Base-by-base conservation (phyloP, 2,797 vertebrate genomes). In the Ctenochaetus hawaiiensis region DNA sequence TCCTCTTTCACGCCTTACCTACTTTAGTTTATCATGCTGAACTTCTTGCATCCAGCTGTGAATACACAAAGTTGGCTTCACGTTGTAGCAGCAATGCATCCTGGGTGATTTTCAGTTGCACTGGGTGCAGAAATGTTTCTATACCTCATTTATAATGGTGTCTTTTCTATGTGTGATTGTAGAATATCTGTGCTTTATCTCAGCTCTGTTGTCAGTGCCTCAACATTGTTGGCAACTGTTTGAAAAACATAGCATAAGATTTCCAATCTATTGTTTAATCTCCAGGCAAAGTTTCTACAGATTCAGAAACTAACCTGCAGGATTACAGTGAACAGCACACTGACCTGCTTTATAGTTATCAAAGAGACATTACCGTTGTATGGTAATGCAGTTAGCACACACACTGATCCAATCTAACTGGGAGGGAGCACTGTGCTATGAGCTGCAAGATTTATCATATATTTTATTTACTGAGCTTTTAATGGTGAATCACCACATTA, bases 31-130 rank as follows among this genome's bases (percentile, higher is more conserved):
- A 8, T 41, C 39, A n/a, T 23, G 23, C 13, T 70, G 39, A 57
- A 44, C 11, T 52, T 70, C 49, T 23, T 58, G 57, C 39, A n/a
- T 78, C 51, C 11, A 71, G 17, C 51, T 57, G 51, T 20, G 54
- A 12, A 18, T 78, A 61, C 6, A 49, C 11, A 57, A 66, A 4
- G 4, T 75, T 9, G 44, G 30, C 26, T 7, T 64, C 52, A 68
- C 6, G 9, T 0, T 30, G 30, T 18, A 34, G 45, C n/a, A 18
- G 49, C 48, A 54, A 0, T 39, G 45, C 30, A 18, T 53, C 59
- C 22, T 47, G 26, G 17, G 16, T n/a, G 54, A 61, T 41, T 47
- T 62, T 63, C 60, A 45, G 53, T 47, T 22, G 49, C 37, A 45
- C 7, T 49, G 26, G 8, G 10, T 26, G 13, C 14, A 18, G 7